phyloP scores from a whole-genome alignment of 2,113 vertebrate species.

The Pterocles orientalis region DNA sequence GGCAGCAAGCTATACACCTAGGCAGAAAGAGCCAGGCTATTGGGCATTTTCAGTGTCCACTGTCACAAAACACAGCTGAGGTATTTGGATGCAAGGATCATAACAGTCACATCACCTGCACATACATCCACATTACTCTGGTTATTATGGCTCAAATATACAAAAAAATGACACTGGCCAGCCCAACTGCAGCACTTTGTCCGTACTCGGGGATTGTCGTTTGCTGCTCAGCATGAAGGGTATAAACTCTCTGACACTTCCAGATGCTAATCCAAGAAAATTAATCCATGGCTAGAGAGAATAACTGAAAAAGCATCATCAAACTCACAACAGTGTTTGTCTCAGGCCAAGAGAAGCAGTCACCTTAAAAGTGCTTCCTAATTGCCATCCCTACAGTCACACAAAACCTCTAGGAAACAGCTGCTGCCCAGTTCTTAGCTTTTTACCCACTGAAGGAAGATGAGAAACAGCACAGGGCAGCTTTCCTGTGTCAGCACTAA shows the following conservation, averaged over 20 bases:
- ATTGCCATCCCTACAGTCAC: background rate
- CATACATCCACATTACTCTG: background rate
- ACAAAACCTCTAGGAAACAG: background rate
- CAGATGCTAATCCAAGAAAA: background rate
- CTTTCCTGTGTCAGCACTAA: background rate
- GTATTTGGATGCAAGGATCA: background rate
- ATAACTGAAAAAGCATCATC: background rate
- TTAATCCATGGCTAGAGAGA: background rate
- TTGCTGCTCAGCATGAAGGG: background rate
- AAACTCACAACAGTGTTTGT: background rate
- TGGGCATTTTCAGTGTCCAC: background rate
- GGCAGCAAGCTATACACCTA: constrained; percentile 74
- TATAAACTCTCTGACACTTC: background rate
- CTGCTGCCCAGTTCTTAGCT: background rate
- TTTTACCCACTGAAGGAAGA: background rate
- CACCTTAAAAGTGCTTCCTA: background rate
- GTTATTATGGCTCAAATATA: background rate
- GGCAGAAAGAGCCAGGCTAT: background rate
- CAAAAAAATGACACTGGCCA: background rate
- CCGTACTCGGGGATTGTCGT: background rate
- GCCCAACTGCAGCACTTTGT: background rate
- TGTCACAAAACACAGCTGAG: background rate
- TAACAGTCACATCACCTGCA: background rate
- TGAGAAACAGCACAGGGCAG: background rate
- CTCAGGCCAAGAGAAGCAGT: background rate